These are phyloP conservation scores for Rissa tridactyla DNA, from an alignment of 2,113 vertebrate species.

Conservation along the genomic window DNA sequence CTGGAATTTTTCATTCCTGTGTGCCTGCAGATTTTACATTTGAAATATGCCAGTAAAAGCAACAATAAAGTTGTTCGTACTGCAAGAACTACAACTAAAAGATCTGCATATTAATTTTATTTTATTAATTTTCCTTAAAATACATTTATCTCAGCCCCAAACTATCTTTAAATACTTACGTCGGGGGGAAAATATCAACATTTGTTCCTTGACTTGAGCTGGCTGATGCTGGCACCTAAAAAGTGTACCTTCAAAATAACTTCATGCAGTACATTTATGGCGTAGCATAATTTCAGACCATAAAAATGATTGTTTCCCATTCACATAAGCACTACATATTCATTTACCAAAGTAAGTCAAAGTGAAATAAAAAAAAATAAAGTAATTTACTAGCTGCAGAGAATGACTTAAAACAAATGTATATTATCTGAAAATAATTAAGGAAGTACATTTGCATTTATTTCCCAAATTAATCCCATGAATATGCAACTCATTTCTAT, in stretches of 20 bases:
- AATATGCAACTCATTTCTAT: not conserved
- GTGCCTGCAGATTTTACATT: not conserved
- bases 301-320: not conserved
- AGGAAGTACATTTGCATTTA: not conserved
- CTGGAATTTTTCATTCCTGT: not conserved
- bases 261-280: not conserved
- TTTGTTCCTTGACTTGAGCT: not conserved
- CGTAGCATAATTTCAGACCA: not conserved
- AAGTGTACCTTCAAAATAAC: not conserved
- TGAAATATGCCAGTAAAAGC: not conserved
- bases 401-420: not conserved
- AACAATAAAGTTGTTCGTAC: not conserved
- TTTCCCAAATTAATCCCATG: not conserved
- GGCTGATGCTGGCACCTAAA: not conserved
- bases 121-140: not conserved
- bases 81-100: not conserved
- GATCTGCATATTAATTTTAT: not conserved
- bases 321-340: not conserved
- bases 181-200: not conserved
- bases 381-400: not conserved
- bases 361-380: not conserved
- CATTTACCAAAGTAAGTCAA: not conserved
- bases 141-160: not conserved
- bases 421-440: not conserved
- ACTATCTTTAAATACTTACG: not conserved